Base-by-base conservation (phyloP, 2,888 invertebrate genomes). In the Hedychridium roseum region DNA sequence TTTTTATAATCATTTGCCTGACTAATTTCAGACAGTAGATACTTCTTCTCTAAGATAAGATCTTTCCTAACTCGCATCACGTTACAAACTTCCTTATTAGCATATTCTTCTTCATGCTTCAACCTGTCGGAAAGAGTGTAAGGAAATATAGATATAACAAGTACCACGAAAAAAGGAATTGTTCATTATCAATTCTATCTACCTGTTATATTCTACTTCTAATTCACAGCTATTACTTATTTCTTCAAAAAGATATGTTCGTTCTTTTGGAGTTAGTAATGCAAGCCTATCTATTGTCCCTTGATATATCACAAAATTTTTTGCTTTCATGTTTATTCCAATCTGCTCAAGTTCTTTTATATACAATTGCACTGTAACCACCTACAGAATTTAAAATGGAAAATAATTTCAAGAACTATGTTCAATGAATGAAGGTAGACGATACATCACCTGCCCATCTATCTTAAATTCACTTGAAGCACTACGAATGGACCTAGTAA, bases 241-340 rank as follows among this genome's bases (percentile, higher is more conserved):
- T 82, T 96, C 95, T 77, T 99, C 98, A 83, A 99, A 97, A 26
- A 97, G 83, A 0, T 87, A 87, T 0, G 97, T 96, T 71, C 96
- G 86, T 79, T 98, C 97, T 74, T 96, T 97, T 0, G 97, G 95
- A 78, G 92, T 96, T 82, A 96, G 96, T 93, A 96, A 96, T 5
- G 97, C 96, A 59, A 99, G 94, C 54, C 91, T 92, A 79, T 98
- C 97, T 0, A 98, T 95, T 2, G 94, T 94, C 0, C 97, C 96
- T 85, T 98, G 98, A 80, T 97, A 97, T 1, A 98, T 96, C 23
- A 99, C 81, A 80, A 98, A 98, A 79, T 97, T 98, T 79, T 97
- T 96, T 0, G 94, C 95, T 77, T 97, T 97, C 36, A 94, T 94
- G 79, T 97, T 94, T 68, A 98, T 95, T 27, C 95, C 92, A 41